Conservation (phyloP, 2,888 invertebrate species). For the Glyphotaelius pellucidus region DNA sequence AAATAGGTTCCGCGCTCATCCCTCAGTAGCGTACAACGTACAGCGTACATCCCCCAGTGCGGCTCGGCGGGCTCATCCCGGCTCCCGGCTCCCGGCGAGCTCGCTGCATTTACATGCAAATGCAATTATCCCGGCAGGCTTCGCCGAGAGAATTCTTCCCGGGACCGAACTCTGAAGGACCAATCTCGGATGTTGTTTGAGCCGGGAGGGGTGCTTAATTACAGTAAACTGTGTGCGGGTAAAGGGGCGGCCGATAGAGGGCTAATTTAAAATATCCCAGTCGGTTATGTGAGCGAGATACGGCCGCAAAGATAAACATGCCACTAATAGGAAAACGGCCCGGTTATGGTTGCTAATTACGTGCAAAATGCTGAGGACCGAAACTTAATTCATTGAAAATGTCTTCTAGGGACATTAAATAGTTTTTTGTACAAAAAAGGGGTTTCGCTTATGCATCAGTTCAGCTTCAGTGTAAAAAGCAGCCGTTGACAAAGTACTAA, state of each 20-base stretch:
- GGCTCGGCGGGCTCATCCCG: slow-evolving; percentile 22
- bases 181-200: slow-evolving; percentile 9
- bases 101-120: slow-evolving; percentile 43
- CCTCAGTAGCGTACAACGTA: not conserved
- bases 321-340: not conserved
- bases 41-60: not conserved
- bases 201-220: slow-evolving; percentile 15
- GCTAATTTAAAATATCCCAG: not conserved
- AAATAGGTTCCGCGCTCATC: slow-evolving; percentile 11
- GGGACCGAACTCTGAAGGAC: slow-evolving; percentile 14
- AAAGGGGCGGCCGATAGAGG: not conserved
- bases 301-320: not conserved
- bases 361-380: not conserved
- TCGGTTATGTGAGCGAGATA: not conserved
- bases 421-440: not conserved
- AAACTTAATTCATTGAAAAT: not conserved
- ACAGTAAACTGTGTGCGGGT: not conserved
- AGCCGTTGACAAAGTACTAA: too few relatives aligned
- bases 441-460: too few relatives aligned
- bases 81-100: not conserved
- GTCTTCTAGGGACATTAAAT: not conserved
- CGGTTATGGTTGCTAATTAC: not conserved
- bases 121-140: slow-evolving; percentile 37
- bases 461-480: too few relatives aligned
- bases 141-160: slow-evolving; percentile 18